Conservation (phyloP, 2,888 invertebrate genomes). For the Horisme vitalbata region DNA sequence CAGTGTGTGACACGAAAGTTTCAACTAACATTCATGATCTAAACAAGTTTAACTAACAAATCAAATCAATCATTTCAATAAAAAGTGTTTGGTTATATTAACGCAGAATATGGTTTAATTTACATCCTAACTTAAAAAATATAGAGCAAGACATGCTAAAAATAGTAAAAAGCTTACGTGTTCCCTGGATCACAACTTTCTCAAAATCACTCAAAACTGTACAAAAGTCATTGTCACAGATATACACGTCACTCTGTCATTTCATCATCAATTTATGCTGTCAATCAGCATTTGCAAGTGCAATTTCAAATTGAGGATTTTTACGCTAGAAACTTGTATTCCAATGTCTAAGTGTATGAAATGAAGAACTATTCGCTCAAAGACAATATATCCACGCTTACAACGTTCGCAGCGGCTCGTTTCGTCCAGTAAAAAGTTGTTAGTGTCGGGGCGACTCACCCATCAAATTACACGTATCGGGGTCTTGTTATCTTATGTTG, state of each 20-base stretch:
- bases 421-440: constrained; percentile 16
- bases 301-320: constrained; percentile 17
- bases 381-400: constrained; percentile 14
- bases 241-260: constrained; percentile 27
- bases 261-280: constrained; percentile 23
- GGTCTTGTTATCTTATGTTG: constrained; percentile 69
- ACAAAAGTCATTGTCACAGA: constrained; percentile 11
- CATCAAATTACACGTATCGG: constrained; percentile 23
- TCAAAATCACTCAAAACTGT: constrained; percentile 3
- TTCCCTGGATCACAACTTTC: neutral
- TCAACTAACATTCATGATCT: too few relatives aligned
- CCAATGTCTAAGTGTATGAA: constrained; percentile 23
- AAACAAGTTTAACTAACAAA: too few relatives aligned
- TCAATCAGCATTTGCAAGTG: constrained; percentile 24
- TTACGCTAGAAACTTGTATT: constrained; percentile 15
- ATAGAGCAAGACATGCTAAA: too few relatives aligned
- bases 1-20: too few relatives aligned
- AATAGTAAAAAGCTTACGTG: neutral
- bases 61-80: too few relatives aligned
- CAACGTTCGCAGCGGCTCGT: constrained; percentile 18
- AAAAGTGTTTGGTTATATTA: too few relatives aligned
- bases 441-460: constrained; percentile 16
- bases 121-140: too few relatives aligned
- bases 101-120: too few relatives aligned
- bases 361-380: constrained; percentile 24